phyloP scores from a whole-genome alignment of 2,113 vertebrate genomes.

The Sprattus sprattus region DNA sequence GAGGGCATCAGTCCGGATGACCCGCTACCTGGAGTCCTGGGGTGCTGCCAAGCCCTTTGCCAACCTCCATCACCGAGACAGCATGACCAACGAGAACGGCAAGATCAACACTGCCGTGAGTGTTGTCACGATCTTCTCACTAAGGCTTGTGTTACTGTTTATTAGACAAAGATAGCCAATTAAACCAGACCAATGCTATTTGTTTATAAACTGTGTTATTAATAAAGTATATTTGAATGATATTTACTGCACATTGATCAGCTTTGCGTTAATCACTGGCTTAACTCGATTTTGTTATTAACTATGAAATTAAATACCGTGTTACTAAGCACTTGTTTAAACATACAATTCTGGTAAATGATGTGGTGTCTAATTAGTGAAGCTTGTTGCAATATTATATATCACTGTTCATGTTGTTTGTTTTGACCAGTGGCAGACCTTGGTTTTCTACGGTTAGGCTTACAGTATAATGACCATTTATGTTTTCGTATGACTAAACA shows the following conservation, averaged over 20 bases:
- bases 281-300: too few species aligned
- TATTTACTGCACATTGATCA: background rate
- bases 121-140: constrained; percentile 17
- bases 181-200: background rate
- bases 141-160: background rate
- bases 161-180: background rate
- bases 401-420: too few species aligned
- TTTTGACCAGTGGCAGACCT: too few species aligned
- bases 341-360: too few species aligned
- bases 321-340: too few species aligned
- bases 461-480: too few species aligned
- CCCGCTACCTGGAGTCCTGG: constrained; percentile 96
- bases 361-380: too few species aligned
- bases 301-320: too few species aligned
- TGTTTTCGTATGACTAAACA: too few species aligned
- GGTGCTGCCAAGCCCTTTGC: constrained; percentile 97
- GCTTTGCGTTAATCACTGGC: too few species aligned
- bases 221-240: background rate
- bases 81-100: constrained; percentile 97
- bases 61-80: constrained; percentile 94
- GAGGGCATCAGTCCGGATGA: constrained; percentile 97
- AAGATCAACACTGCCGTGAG: constrained; percentile 94
- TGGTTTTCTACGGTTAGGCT: too few species aligned
- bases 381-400: too few species aligned
- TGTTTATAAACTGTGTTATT: background rate